phyloP scores from a whole-genome alignment of 1,140 invertebrate genomes.

The Vollenhovia emeryi region DNA sequence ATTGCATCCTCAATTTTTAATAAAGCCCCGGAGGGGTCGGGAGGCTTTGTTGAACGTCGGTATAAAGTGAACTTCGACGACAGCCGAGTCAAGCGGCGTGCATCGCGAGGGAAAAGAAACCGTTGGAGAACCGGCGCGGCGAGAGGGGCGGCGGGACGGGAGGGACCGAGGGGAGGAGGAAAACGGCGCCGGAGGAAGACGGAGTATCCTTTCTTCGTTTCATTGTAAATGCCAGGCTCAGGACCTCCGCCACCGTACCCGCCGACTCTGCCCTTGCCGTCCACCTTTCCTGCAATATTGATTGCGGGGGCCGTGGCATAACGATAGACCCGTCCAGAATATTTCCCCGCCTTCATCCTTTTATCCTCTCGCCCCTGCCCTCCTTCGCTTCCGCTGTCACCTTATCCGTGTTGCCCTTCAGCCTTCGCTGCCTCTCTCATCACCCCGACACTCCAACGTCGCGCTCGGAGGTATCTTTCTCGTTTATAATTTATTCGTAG shows the following conservation, averaged over 20 bases:
- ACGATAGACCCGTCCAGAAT: constrained; percentile 76
- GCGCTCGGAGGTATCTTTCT: background rate
- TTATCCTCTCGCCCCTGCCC: constrained; percentile 23
- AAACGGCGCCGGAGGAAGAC: constrained; percentile 63
- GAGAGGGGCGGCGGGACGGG: background rate
- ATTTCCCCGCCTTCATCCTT: constrained; percentile 57
- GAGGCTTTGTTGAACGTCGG: constrained; percentile 80
- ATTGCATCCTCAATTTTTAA: constrained; percentile 84
- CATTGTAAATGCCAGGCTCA: constrained; percentile 75
- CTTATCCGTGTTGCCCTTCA: constrained; percentile 31
- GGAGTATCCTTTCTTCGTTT: constrained; percentile 73
- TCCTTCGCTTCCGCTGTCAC: constrained; percentile 61
- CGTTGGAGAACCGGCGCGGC: background rate
- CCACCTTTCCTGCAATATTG: constrained; percentile 77
- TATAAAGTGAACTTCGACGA: constrained; percentile 82
- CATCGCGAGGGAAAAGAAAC: constrained; percentile 50
- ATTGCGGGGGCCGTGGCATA: constrained; percentile 69
- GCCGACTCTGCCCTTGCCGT: constrained; percentile 65
- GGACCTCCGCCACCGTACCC: constrained; percentile 64
- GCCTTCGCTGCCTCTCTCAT: background rate
- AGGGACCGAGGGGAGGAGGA: background rate
- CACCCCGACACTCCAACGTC: background rate
- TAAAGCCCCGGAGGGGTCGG: constrained; percentile 78
- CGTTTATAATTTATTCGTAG: constrained; percentile 58
- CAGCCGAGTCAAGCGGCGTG: constrained; percentile 76